Percentiles rank a stretch among this genome's conserved stretches.
These are phyloP conservation scores for Pantherophis alleghaniensis DNA, from an alignment of 2,797 vertebrate genomes.

Conservation along the genomic window DNA sequence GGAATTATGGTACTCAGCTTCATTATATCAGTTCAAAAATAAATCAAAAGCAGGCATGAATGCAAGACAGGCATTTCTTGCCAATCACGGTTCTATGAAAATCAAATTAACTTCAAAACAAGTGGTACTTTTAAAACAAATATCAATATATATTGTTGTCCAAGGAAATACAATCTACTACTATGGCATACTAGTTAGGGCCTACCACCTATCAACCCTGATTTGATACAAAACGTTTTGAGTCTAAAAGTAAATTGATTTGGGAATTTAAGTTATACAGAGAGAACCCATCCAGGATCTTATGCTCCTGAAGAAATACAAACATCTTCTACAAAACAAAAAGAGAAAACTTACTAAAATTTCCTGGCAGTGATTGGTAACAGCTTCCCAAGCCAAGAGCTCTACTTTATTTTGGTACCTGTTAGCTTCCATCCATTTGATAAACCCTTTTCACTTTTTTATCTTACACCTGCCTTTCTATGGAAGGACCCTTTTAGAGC, in stretches of 20 bases:
- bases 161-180: neutral
- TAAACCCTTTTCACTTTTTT: neutral
- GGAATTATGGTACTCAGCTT: conserved; percentile 27
- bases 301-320: neutral
- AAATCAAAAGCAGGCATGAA: conserved; percentile 39
- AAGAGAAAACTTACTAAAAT: neutral
- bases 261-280: neutral
- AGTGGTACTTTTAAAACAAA: neutral
- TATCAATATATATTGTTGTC: neutral
- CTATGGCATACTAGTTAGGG: neutral
- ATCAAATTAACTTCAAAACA: conserved; percentile 34
- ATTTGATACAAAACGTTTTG: neutral
- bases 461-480: neutral
- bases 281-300: neutral
- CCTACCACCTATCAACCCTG: neutral
- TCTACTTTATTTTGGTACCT: neutral
- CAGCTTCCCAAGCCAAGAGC: neutral
- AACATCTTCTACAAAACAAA: neutral
- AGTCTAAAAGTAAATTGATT: neutral
- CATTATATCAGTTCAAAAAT: conserved; percentile 51
- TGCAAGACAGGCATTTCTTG: conserved; percentile 30
- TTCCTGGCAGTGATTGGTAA: neutral
- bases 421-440: neutral
- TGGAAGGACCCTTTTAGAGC: neutral
- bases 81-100: neutral